Percentiles rank a stretch among this genome's conserved stretches.
These are phyloP conservation scores for Microcebus jonahi DNA, from an alignment of 2,113 vertebrate species.

Conservation along the genomic window DNA sequence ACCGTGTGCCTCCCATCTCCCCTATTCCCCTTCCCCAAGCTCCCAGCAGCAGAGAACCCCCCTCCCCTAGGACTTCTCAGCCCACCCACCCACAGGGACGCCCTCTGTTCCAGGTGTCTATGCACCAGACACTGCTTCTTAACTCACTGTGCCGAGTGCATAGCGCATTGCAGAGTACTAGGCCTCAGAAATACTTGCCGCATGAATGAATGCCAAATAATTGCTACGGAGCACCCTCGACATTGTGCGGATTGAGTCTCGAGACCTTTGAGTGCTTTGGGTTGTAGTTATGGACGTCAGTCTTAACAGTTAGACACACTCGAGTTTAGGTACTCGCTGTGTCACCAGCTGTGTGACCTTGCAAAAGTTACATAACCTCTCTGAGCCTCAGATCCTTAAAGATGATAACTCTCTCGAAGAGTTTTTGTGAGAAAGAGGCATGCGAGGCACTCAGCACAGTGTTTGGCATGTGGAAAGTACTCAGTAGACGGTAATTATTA, in stretches of 20 bases:
- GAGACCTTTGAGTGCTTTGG: neutral
- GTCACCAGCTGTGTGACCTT: neutral
- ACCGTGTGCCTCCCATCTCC: too few relatives aligned
- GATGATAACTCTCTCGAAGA: neutral
- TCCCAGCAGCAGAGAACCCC: neutral
- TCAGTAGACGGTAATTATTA: neutral
- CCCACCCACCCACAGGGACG: neutral
- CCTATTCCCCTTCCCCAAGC: accelerated
- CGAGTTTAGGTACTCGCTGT: neutral
- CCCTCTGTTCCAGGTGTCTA: neutral
- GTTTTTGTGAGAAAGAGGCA: neutral
- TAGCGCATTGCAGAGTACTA: accelerated
- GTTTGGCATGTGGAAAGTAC: neutral
- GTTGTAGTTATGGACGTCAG: neutral
- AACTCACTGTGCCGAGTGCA: accelerated
- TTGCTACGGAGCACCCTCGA: neutral
- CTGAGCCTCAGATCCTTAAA: neutral
- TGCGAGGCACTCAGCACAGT: accelerated
- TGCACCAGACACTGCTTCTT: neutral
- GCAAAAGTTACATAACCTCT: neutral
- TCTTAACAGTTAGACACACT: neutral
- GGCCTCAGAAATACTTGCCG: neutral
- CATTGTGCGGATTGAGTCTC: neutral
- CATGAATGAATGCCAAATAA: neutral
- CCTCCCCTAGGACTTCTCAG: neutral